Conservation (phyloP, 2,113 vertebrate species). For the Gobius niger region DNA sequence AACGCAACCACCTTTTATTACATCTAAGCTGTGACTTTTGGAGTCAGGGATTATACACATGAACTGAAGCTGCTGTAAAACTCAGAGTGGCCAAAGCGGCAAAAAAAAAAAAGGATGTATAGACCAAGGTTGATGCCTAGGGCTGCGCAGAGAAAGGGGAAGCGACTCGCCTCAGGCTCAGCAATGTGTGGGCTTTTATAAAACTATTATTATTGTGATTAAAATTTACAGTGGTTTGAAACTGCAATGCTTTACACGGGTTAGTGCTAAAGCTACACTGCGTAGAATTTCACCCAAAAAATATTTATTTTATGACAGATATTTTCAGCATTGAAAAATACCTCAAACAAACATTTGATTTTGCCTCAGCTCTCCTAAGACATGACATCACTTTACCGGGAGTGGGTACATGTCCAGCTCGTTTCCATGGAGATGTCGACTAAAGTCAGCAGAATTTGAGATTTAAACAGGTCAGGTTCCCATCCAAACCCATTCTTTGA, state of each 20-base stretch:
- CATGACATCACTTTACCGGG: no score
- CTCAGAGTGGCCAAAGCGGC: conserved; percentile 9
- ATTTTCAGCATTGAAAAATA: no score
- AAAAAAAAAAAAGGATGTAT: neutral
- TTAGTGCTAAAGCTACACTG: conserved; percentile 29
- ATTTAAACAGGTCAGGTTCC: no score
- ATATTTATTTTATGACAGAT: no score
- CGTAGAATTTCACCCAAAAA: no score
- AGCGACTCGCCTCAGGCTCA: conserved; percentile 43
- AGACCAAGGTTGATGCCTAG: conserved; percentile 32
- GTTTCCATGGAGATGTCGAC: no score
- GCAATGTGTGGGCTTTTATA: neutral
- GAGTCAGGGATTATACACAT: conserved; percentile 8
- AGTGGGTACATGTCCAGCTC: no score
- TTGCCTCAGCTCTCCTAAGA: no score
- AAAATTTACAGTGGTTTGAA: neutral
- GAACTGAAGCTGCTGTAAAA: conserved; percentile 3
- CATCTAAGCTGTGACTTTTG: neutral
- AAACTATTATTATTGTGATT: conserved; percentile 12
- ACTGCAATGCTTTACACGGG: neutral
- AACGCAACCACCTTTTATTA: neutral
- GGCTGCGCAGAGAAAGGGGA: conserved; percentile 39
- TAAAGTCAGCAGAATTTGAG: no score
- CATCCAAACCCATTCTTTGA: no score
- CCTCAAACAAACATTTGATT: no score